Percentiles rank a stretch among this genome's conserved stretches.
phyloP scores from a whole-genome alignment of 2,797 vertebrate species.

The Carcharodon carcharias region DNA sequence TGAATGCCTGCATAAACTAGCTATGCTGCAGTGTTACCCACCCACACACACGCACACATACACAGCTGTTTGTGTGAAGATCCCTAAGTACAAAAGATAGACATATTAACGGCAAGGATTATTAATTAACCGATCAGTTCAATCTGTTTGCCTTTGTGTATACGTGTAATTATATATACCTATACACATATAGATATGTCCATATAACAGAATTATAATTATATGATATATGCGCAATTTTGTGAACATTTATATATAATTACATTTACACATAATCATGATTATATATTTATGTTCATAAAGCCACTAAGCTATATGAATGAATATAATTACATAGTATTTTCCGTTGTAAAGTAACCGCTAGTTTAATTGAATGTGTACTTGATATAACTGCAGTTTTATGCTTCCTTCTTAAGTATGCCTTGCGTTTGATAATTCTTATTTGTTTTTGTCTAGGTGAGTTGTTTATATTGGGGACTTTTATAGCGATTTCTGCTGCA shows the following conservation, averaged over 20 bases:
- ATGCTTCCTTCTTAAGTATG: background rate
- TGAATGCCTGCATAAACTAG: background rate
- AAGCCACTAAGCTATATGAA: background rate
- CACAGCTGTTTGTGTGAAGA: background rate
- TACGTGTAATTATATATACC: background rate
- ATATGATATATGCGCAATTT: background rate
- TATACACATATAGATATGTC: background rate
- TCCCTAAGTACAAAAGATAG: too few relatives aligned
- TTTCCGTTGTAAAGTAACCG: background rate
- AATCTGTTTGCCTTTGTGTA: background rate
- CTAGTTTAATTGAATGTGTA: background rate
- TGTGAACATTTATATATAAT: too few relatives aligned
- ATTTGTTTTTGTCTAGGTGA: constrained; percentile 1
- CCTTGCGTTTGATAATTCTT: background rate
- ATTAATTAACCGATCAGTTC: background rate
- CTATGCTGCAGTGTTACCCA: background rate
- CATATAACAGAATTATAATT: too few relatives aligned
- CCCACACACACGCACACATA: background rate
- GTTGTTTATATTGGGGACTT: background rate
- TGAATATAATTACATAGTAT: background rate
- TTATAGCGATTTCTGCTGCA: background rate
- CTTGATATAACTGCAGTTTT: background rate
- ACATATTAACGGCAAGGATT: background rate
- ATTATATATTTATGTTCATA: background rate
- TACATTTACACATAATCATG: background rate